Base-by-base conservation (phyloP, 2,797 vertebrate species). In the Falco rusticolus region DNA sequence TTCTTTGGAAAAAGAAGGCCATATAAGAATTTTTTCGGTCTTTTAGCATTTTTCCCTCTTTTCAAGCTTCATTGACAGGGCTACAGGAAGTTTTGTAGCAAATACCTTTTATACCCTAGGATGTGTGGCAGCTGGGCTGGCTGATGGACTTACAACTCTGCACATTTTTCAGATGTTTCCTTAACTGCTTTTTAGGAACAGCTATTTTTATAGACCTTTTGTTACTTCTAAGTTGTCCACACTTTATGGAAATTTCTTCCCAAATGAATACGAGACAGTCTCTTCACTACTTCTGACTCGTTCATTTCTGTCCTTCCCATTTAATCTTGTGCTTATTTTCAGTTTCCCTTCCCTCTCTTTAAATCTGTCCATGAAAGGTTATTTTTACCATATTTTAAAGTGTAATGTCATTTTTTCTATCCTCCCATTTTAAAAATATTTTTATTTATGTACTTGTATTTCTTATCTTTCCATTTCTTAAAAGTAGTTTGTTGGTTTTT, bases 151-250 rank as follows among this genome's bases (percentile, higher is more conserved):
- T 70, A 77, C 47, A 87, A 69, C 76, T 89, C 82, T 59, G 65
- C 90, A 83, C 84, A 85, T 94, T 93, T 96, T 93, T 92, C 80
- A 87, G 68, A 93, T 47, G 15, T 54, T 96, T 96, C 71, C 64
- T 83, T 87, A 77, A 89, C 86, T 80, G 88, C 84, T 90, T 97
- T 95, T 94, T 87, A 96, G 94, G 93, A 95, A 87, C 37, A 83
- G 34, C 13, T 86, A 56, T 57, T 92, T 95, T 90, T 80, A 59
- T 33, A 84, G 87, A 84, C 7, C 48, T 81, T 95, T 90, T 88
- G 56, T 93, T 60, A 56, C n/a, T 84, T 79, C 26, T 33, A 64
- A 64, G 53, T 90, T 84, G 37, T 79, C 41, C 53, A 84, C 17
- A 31, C 37, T 63, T 82, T 50, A 79, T 47, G 68, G 75, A 93